Evolutionary conservation across 2,113 vertebrate species (phyloP), one percentile per base, ranked within the genome.

Genomic region (Sakesphorus luctuosus): DNA sequence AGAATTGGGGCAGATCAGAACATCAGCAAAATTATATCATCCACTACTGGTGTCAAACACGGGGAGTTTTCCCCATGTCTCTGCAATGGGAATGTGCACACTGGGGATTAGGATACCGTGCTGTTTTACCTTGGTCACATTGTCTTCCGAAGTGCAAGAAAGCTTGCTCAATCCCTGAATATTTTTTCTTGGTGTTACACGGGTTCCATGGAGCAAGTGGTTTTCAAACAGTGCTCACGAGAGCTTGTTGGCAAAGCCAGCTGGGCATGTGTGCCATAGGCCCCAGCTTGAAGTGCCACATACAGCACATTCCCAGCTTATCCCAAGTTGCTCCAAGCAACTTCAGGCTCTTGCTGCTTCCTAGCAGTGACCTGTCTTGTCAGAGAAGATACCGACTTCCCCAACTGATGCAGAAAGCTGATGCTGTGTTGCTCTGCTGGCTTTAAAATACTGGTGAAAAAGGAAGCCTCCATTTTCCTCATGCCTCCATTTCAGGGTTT

Each of bases 271-370:
- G 62, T 53, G 17, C 40, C 6, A 1, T 13, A 81, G 38, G 36
- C 52, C 43, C 7, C 74, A 67, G 29, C 6, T 82, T 33, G 44
- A 75, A 35, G 33, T 1, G 0, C 49, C 31, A 33, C 20, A 33
- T 20, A 31, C 19, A 28, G 25, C 0, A 0, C 10, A 19, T 49
- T 79, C 46, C 47, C 47, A 79, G 52, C 46, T 53, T 50, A 72
- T 4, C 38, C 25, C 0, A 0, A 68, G 33, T 25, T 91, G 44
- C 47, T 68, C 3, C 0, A 50, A 73, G 53, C 43, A 75, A 20
- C 31, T 63, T 66, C 31, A 59, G 72, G 38, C 38, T 79, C 33
- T 26, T 82, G 67, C 17, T 69, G 25, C n/a, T 79, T 40, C 59
- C 59, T 26, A 61, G 7, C 8, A 86, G 40, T 68, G 40, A 18